Base-by-base conservation (phyloP, 1,140 invertebrate genomes). In the Drusus annulatus region DNA sequence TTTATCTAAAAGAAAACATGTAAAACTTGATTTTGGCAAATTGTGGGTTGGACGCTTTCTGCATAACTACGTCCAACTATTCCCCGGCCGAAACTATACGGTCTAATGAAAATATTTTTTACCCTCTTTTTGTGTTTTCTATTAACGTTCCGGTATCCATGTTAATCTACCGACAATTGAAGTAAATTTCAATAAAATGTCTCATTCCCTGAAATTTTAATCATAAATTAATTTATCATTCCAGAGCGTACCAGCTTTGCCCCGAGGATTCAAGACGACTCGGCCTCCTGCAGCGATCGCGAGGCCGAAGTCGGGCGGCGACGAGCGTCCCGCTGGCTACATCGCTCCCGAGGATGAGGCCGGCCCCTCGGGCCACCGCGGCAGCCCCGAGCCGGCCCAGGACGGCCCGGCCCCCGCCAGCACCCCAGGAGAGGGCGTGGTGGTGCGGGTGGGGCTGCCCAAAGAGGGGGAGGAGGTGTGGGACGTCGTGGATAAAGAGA, bases 231-330 rank as follows among this genome's bases (percentile, higher is more conserved):
- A 0, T 56, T 7, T 10, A 28, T 76, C 1, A 7, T 58, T 6
- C 3, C 54, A 76, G 74, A 62, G 89, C 89, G 15, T 90, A 90
- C 65, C 88, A 89, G 81, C 80, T 90, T 21, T 89, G 88, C 77
- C 88, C 88, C 0, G 89, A 90, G 16, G 89, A 89, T 23, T n/a
- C 88, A 90, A 10, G 83, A 87, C 8, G 89, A 90, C 19, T 88
- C 89, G 52, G 88, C 78, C 4, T 83, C 81, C 17, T 65, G 76
- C 51, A 83, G 79, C 54, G 81, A 83, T 50, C 56, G 63, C 19
- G 81, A 83, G 28, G 52, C 15, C 13, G 81, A 83, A n/a, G 50
- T 60, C 79, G 8, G 28, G 52, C 19, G 78, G 78, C 16, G 76
- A 75, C 16, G 81, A 83, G n/a, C 50, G 56, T 0, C 62, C 79